phyloP scores from a whole-genome alignment of 64 coral and sea anemone genomes.

The Dendrophyllia cribrosa region DNA sequence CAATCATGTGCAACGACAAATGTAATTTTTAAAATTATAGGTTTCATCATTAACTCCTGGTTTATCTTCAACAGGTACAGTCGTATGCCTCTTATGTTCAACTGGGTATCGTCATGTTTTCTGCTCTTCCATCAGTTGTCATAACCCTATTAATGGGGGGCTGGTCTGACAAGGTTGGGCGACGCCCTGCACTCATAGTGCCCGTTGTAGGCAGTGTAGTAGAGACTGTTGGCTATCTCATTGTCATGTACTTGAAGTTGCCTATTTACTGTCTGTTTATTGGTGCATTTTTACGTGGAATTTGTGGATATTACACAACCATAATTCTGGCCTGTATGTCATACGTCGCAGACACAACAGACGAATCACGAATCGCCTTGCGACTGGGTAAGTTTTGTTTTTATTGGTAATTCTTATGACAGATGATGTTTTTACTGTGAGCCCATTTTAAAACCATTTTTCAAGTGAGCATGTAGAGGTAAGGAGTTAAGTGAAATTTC shows the following conservation, averaged over 20 bases:
- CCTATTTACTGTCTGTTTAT: conserved; percentile 87
- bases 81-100: conserved; percentile 76
- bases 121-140: conserved; percentile 73
- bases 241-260: conserved; percentile 74
- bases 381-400: conserved; percentile 61
- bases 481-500: no score
- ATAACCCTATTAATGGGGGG: conserved; percentile 77
- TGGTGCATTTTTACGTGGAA: conserved; percentile 70
- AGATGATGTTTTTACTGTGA: neutral
- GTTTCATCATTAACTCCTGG: no score
- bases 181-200: conserved; percentile 57
- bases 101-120: conserved; percentile 69
- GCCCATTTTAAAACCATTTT: no score
- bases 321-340: conserved; percentile 77
- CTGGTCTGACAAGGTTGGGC: conserved; percentile 80
- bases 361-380: conserved; percentile 52
- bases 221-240: conserved; percentile 45
- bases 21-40: no score
- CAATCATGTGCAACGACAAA: no score
- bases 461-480: no score
- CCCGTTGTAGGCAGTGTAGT: conserved; percentile 72
- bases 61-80: conserved; percentile 67
- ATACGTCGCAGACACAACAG: conserved; percentile 90
- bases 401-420: neutral
- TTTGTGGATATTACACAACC: conserved; percentile 83